Conservation (phyloP, 1,140 invertebrate species). For the Calliphora vicina region DNA sequence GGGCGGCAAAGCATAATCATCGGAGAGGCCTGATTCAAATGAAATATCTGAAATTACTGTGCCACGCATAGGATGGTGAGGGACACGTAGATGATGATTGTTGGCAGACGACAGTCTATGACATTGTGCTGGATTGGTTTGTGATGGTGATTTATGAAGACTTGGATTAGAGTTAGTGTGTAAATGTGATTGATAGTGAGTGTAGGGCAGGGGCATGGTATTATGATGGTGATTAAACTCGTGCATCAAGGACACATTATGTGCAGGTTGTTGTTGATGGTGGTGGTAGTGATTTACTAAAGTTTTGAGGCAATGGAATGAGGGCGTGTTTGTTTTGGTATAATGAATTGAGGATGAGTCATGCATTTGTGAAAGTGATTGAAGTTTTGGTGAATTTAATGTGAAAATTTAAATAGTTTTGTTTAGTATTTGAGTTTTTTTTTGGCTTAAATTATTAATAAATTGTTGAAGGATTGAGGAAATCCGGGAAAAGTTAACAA, state of each 20-base stretch:
- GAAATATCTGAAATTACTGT: conserved; percentile 80
- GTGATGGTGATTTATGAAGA: conserved; percentile 44
- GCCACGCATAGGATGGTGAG: conserved; percentile 54
- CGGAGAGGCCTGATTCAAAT: conserved; percentile 90
- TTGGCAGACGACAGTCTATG: conserved; percentile 30
- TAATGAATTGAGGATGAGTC: conserved; percentile 20
- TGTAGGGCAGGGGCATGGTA: conserved; percentile 34
- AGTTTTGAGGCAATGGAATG: conserved; percentile 16
- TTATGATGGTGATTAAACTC: conserved; percentile 22
- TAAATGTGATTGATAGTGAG: conserved; percentile 22
- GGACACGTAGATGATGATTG: conserved; percentile 47
- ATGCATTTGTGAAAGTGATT: neutral
- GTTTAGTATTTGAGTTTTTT: conserved; percentile 8
- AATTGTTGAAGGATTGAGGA: no score
- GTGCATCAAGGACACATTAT: no score
- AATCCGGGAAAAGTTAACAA: no score
- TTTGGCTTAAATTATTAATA: no score
- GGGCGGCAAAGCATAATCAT: conserved; percentile 95
- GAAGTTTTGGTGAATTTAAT: conserved; percentile 9
- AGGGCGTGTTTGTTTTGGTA: neutral
- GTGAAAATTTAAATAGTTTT: conserved; percentile 22
- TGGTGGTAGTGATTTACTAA: conserved; percentile 24
- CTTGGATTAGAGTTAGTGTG: conserved; percentile 47
- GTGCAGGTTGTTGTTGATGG: conserved; percentile 18
- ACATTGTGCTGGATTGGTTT: conserved; percentile 35